A percentile compares a stretch with the other conserved stretches of the same genome.
phyloP scores from a whole-genome alignment of 2,113 vertebrate species.

The Pholis gunnellus region DNA sequence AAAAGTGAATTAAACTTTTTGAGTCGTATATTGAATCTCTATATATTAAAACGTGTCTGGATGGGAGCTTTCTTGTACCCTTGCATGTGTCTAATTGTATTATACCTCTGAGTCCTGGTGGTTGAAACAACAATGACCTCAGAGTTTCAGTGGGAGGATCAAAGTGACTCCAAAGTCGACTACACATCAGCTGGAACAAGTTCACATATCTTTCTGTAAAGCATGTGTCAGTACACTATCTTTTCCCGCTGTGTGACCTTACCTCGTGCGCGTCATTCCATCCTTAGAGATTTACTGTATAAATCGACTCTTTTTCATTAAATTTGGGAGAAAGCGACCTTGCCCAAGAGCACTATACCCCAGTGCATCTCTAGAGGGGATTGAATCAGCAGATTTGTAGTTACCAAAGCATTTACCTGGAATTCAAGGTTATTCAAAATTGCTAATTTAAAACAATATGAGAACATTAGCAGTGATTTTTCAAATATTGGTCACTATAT shows the following conservation, averaged over 20 bases:
- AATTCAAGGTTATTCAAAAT: constrained; percentile 52
- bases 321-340: constrained; percentile 61
- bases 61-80: neutral
- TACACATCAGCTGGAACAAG: constrained; percentile 4
- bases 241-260: constrained; percentile 47
- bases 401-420: constrained; percentile 4
- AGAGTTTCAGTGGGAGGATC: constrained; percentile 13
- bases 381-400: constrained; percentile 62
- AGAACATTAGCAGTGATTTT: neutral
- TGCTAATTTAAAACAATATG: constrained; percentile 18
- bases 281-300: constrained; percentile 45
- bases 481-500: neutral
- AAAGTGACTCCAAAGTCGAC: constrained; percentile 47
- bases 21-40: neutral
- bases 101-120: neutral
- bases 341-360: constrained; percentile 51
- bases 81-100: neutral
- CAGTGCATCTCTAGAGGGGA: constrained; percentile 18
- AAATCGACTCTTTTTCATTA: constrained; percentile 45
- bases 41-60: neutral
- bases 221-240: constrained; percentile 6
- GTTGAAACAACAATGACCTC: neutral
- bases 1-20: neutral
- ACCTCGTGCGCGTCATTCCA: constrained; percentile 33
- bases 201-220: constrained; percentile 16